Evolutionary conservation across 1,140 invertebrate species (phyloP).

Genomic region (Oscheius sp.): DNA sequence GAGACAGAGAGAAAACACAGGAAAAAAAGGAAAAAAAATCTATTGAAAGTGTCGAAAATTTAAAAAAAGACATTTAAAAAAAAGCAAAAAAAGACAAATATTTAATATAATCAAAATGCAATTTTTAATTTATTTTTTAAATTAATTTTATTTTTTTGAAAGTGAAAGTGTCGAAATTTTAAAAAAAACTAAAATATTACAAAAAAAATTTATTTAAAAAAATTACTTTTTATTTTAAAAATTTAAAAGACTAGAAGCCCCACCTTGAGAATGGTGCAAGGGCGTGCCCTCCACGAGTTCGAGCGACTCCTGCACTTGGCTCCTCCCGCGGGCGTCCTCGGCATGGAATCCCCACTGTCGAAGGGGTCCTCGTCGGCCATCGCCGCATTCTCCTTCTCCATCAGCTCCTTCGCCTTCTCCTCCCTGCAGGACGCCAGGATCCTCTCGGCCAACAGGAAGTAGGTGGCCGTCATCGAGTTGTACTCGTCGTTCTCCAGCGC

Average conservation of each 20-base stretch:
- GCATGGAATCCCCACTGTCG: not conserved
- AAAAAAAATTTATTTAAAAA: too few relatives aligned
- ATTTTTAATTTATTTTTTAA: too few relatives aligned
- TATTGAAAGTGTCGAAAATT: too few relatives aligned
- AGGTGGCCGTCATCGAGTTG: slow-evolving; percentile 96
- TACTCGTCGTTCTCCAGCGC: slow-evolving; percentile 91
- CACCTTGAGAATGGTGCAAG: slow-evolving; percentile 56
- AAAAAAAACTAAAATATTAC: too few relatives aligned
- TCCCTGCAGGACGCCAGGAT: slow-evolving; percentile 64
- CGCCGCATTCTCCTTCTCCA: slow-evolving; percentile 43
- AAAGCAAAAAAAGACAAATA: too few relatives aligned
- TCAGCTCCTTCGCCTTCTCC: slow-evolving; percentile 45
- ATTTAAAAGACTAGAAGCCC: not conserved
- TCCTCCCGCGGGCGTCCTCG: not conserved
- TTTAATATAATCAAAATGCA: too few relatives aligned
- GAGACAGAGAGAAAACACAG: too few relatives aligned
- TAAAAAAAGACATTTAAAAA: too few relatives aligned
- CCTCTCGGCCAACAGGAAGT: slow-evolving; percentile 90
- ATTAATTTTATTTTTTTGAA: too few relatives aligned
- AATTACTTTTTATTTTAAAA: not conserved
- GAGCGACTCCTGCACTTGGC: slow-evolving; percentile 23
- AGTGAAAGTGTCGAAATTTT: too few relatives aligned
- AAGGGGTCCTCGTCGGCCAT: slow-evolving; percentile 47
- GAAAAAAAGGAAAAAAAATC: too few relatives aligned
- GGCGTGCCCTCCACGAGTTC: slow-evolving; percentile 40